phyloP scores from a whole-genome alignment of 2,797 vertebrate species.

The Anisognathus igniventris region DNA sequence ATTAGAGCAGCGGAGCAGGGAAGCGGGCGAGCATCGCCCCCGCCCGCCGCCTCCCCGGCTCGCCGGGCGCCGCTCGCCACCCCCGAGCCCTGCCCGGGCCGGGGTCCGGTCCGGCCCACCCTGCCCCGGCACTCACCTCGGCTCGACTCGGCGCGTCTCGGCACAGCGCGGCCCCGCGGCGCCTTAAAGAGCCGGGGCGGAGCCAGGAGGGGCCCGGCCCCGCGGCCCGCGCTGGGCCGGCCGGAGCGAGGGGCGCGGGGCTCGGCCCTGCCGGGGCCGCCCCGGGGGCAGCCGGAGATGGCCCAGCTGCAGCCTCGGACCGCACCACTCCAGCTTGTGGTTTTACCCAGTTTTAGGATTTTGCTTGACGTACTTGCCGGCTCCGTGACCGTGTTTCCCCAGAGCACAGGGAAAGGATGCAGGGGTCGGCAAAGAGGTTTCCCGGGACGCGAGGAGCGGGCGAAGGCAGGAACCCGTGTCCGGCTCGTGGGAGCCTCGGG shows the following conservation, averaged over 20 bases:
- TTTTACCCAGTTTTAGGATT: neutral
- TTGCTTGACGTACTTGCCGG: accelerated
- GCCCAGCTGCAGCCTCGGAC: accelerated
- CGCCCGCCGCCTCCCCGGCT: too few species aligned
- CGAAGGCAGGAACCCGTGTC: neutral
- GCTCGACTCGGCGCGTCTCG: neutral
- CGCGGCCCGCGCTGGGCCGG: neutral
- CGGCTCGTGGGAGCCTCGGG: accelerated
- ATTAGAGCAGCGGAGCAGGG: neutral
- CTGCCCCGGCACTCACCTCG: neutral
- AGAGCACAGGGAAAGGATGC: neutral
- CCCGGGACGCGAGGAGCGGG: accelerated
- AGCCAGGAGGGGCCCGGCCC: neutral
- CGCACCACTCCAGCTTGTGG: accelerated
- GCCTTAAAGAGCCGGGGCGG: neutral
- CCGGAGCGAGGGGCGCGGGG: accelerated
- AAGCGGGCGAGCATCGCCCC: neutral
- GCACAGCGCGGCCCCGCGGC: neutral
- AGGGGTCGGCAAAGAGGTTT: neutral
- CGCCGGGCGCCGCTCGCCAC: too few species aligned
- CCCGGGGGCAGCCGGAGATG: accelerated
- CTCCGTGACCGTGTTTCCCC: accelerated
- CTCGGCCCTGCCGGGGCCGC: accelerated
- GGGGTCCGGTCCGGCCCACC: neutral
- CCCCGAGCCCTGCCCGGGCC: too few species aligned